Evolutionary conservation across 2,888 invertebrate genomes (phyloP), one percentile per base, ranked within the genome.

Genomic region (Epinotia brunnichana): DNA sequence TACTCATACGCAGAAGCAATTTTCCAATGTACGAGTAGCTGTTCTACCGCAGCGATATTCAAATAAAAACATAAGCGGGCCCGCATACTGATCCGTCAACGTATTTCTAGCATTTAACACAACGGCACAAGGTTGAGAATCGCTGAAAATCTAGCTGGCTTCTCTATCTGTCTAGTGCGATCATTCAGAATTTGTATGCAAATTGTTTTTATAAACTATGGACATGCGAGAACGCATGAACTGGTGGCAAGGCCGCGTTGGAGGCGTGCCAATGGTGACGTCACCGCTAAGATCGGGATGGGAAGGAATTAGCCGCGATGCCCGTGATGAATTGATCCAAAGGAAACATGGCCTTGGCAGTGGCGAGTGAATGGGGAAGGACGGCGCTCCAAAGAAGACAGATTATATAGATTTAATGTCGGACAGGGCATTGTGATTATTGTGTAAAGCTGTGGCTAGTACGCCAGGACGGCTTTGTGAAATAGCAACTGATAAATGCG

Each of bases 231-330:
- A 79, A 83, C 82, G 83, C 84, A 85, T 85, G 82, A 82, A 82
- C 82, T 82, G 82, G 81, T 81, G 77, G 80, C 88, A 90, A 90
- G 89, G 91, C 85, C 86, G 82, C 76, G 76, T 88, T 91, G 90
- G 91, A 90, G 81, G 75, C 76, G 75, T 76, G 88, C 90, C 90
- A 90, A 86, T 76, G 80, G 76, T 80, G 78, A 81, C 75, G 81
- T 80, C 80, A 82, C 67, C 51, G 76, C 57, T 74, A 75, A 77
- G 78, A 84, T 82, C 81, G 78, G 76, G 77, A 80, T 80, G 75
- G 79, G 44, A 68, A 71, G 72, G 73, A 73, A 81, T 84, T 82
- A 82, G 81, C 77, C 77, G 74, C 73, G 77, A 79, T 78, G 78
- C 81, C 77, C 77, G 74, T 74, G 77, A 79, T 78, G 78, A 79